Conservation (phyloP, 30 jellyfish, hydroid and myxozoan species). For the Turritopsis dohrnii region DNA sequence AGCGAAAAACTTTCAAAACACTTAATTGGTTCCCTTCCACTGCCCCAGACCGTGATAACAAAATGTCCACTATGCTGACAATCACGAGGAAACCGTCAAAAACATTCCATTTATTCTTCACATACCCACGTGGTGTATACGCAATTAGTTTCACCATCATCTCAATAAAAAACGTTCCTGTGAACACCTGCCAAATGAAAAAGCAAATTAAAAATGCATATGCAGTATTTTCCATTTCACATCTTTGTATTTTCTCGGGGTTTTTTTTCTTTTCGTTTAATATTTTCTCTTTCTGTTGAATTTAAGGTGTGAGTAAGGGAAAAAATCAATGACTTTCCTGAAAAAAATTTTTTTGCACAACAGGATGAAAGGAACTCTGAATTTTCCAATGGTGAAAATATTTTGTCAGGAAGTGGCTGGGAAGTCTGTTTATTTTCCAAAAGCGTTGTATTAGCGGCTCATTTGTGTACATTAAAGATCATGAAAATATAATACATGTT, state of each 20-base stretch:
- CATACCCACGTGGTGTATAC: constrained; percentile 87
- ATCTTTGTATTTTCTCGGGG: neutral
- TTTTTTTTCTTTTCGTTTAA: neutral
- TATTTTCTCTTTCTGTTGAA: neutral
- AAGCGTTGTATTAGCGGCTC: too few species aligned
- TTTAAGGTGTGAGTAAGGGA: too few species aligned
- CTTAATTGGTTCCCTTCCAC: constrained; percentile 57
- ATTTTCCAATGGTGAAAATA: too few species aligned
- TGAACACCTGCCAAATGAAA: constrained; percentile 55
- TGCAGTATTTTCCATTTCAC: neutral
- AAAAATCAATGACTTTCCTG: too few species aligned
- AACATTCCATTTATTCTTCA: constrained; percentile 87
- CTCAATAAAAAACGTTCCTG: constrained; percentile 75
- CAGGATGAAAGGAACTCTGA: too few species aligned
- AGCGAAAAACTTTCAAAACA: constrained; percentile 84
- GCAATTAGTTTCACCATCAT: constrained; percentile 81
- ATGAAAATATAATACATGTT: too few species aligned
- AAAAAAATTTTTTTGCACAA: too few species aligned
- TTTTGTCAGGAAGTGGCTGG: too few species aligned
- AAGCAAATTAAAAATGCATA: neutral
- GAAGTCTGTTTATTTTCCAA: too few species aligned
- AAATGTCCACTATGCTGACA: constrained; percentile 77
- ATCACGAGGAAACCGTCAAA: constrained; percentile 89
- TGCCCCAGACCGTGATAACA: constrained; percentile 44
- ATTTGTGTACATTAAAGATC: too few species aligned